These are phyloP conservation scores for Ditylenchus dipsaci DNA, from an alignment of 1,140 invertebrate genomes.

Conservation along the genomic window DNA sequence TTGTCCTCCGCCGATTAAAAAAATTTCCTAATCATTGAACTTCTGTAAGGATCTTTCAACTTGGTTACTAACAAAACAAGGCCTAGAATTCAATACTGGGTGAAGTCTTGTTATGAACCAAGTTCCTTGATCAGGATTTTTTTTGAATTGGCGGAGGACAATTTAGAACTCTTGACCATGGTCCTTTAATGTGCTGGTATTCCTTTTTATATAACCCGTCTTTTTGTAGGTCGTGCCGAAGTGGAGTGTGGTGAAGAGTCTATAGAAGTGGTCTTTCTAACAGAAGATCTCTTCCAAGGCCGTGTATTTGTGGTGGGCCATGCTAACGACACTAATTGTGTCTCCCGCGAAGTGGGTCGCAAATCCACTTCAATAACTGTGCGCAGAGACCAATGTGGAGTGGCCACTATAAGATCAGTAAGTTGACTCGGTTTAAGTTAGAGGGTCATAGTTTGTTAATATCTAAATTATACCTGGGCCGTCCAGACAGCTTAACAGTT, in stretches of 20 bases:
- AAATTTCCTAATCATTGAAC: too few species aligned
- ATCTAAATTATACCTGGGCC: too few species aligned
- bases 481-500: background rate
- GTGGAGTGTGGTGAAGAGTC: slow-evolving; percentile 55
- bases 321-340: slow-evolving; percentile 49
- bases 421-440: too few species aligned
- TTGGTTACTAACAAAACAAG: too few species aligned
- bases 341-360: slow-evolving; percentile 45
- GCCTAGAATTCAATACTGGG: too few species aligned
- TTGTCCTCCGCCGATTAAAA: too few species aligned
- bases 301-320: slow-evolving; percentile 52
- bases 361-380: slow-evolving; percentile 51
- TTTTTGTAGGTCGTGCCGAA: slow-evolving; percentile 44
- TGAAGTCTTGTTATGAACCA: too few species aligned
- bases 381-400: slow-evolving; percentile 50
- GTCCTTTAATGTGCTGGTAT: background rate
- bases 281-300: slow-evolving; percentile 46
- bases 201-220: background rate
- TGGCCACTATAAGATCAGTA: slow-evolving; percentile 50
- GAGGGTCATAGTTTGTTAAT: too few species aligned
- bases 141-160: too few species aligned
- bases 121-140: too few species aligned
- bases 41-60: too few species aligned
- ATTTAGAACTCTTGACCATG: background rate
- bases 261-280: slow-evolving; percentile 55